Evolutionary conservation across 2,888 invertebrate species (phyloP), one percentile per base, ranked within the genome.

Genomic region (Drosophila parthenogenetica): DNA sequence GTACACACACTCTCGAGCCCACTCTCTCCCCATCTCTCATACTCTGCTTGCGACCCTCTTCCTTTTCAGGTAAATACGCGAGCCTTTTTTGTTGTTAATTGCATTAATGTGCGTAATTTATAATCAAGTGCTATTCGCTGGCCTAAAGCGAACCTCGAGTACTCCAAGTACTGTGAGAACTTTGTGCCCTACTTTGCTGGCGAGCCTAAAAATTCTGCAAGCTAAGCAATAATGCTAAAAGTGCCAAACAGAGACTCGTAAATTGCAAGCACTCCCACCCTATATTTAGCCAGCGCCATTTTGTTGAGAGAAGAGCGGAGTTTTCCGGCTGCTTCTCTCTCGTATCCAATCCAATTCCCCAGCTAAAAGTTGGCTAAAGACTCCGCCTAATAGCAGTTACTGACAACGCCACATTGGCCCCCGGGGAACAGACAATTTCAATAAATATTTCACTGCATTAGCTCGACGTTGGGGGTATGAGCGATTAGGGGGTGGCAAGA

Each of bases 401-500:
- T 63, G 67, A 68, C 69, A 70, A 77, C 76, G 73, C 80, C 83
- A 63, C 89, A 90, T 90, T 90, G 87, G 79, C 67, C 90, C 79
- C 90, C 71, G 19, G 90, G 84, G 90, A 90, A 40, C 77, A 77
- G 75, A 84, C 89, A 90, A 90, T 90, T 90, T 89, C 90, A 90
- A 90, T 90, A 90, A 90, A 90, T 90, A 90, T 90, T 88, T 90
- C 89, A 89, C 84, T 89, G 87, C 90, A 90, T 90, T 90, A 90
- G 87, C 71, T 78, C 69, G 69, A 60, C 72, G n/a, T 61, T 61
- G 63, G 67, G 53, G 25, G 10, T 63, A 53, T 54, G 29, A 37
- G 10, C 7, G 17, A 42, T 29, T 17, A 7, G n/a, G 22, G 49
- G 16, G 0, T 10, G 2, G 11, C 11, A 13, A 4, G 13, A 22